Conservation (phyloP, 2,113 vertebrate genomes). For the Prinia subflava region DNA sequence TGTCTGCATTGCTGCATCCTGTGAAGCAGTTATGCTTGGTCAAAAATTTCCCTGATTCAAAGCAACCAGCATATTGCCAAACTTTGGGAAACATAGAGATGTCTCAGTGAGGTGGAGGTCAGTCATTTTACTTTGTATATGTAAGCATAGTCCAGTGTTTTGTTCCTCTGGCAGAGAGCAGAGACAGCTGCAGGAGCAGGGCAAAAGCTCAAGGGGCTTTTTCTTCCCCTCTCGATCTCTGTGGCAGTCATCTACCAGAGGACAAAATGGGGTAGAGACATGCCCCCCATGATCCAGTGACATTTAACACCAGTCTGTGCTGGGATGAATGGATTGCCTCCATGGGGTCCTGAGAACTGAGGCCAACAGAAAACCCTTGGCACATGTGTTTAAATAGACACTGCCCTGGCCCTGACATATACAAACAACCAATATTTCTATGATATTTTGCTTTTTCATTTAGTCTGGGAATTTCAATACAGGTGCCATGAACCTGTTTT, state of each 20-base stretch:
- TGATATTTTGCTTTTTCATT: neutral
- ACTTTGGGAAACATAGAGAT: neutral
- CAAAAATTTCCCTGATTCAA: neutral
- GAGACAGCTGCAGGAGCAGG: neutral
- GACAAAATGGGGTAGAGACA: neutral
- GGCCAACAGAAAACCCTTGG: neutral
- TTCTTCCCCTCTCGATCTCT: neutral
- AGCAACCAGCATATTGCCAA: neutral
- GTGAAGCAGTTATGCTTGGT: neutral
- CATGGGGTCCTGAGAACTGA: neutral
- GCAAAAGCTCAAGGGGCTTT: neutral
- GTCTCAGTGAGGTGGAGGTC: neutral
- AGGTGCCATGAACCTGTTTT: neutral
- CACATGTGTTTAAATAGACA: neutral
- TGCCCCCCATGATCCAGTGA: neutral
- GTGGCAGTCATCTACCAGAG: neutral
- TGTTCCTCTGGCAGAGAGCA: neutral
- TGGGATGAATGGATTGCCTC: neutral
- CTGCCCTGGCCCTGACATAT: neutral
- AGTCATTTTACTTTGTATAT: neutral
- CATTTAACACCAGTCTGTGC: neutral
- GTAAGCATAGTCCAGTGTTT: fast-evolving
- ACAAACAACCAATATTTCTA: neutral
- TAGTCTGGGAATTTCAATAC: neutral
- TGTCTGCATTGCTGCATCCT: neutral